Percentiles rank a stretch among this genome's conserved stretches.
These are phyloP conservation scores for Boleophthalmus pectinirostris DNA, from an alignment of 2,113 vertebrate genomes.

Conservation along the genomic window DNA sequence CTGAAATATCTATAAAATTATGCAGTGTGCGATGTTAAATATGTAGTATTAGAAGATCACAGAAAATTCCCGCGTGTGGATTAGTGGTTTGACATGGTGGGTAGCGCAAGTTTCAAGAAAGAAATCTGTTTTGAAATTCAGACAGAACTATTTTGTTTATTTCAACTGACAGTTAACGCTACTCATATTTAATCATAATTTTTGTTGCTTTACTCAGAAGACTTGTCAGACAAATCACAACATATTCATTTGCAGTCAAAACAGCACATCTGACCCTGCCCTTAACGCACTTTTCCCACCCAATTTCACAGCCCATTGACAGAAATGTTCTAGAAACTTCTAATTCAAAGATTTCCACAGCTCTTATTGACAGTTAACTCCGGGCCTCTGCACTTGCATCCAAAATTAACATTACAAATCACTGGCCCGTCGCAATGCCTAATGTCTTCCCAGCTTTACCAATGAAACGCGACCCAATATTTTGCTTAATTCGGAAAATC, in stretches of 20 bases:
- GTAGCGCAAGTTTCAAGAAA: too few species aligned
- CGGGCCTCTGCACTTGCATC: conserved; percentile 45
- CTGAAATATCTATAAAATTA: too few species aligned
- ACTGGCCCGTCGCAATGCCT: conserved; percentile 47
- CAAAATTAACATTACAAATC: conserved; percentile 40
- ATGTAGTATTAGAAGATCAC: too few species aligned
- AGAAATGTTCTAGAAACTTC: conserved; percentile 33
- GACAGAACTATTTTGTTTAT: too few species aligned
- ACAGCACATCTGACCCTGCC: conserved; percentile 28
- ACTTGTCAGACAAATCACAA: neutral
- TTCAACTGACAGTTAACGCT: neutral
- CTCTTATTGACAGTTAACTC: conserved; percentile 50
- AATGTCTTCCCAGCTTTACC: conserved; percentile 43
- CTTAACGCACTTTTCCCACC: conserved; percentile 27
- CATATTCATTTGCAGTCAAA: conserved; percentile 1
- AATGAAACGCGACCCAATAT: conserved; percentile 53
- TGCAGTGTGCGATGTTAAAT: too few species aligned
- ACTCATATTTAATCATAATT: neutral
- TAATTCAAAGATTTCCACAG: conserved; percentile 52
- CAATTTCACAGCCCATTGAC: conserved; percentile 42
- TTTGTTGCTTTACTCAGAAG: neutral
- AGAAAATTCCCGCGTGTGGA: too few species aligned
- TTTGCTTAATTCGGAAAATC: conserved; percentile 65
- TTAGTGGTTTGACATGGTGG: too few species aligned
- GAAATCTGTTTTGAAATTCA: neutral